Conservation (phyloP, 37 sponge, comb jelly and placozoan species). For the Oscarella lobularis region DNA sequence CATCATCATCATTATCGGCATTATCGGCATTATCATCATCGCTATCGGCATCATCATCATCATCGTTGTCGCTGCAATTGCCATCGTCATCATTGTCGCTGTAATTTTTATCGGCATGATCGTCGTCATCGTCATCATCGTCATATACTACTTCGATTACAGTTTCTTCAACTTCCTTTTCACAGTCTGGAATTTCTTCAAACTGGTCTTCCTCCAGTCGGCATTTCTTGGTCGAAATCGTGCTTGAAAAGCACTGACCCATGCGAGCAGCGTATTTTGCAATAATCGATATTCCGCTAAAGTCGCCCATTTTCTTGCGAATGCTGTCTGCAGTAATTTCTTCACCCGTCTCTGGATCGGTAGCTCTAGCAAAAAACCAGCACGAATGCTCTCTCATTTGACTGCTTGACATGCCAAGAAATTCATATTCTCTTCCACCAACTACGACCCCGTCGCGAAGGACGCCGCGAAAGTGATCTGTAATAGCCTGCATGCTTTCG, state of each 20-base stretch:
- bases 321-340: conserved; percentile 13
- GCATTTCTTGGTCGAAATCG: conserved; percentile 3
- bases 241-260: conserved; percentile 22
- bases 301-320: conserved; percentile 21
- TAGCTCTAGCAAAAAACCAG: conserved; percentile 12
- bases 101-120: conserved; percentile 8
- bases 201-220: neutral
- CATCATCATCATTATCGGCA: no score
- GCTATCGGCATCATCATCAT: conserved; percentile 13
- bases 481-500: neutral
- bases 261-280: conserved; percentile 23
- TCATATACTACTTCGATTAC: conserved; percentile 2
- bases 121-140: conserved; percentile 21
- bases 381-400: conserved; percentile 1
- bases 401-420: conserved; percentile 6
- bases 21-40: no score
- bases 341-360: no score
- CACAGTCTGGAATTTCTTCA: conserved; percentile 2
- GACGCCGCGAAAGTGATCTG: neutral
- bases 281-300: conserved; percentile 4
- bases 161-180: no score
- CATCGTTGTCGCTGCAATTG: no score
- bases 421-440: neutral
- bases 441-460: conserved; percentile 3
- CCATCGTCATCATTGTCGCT: no score